Percentiles rank a stretch among this genome's conserved stretches.
These are phyloP conservation scores for Serripes groenlandicus DNA, from an alignment of 2,888 invertebrate genomes.

Conservation along the genomic window DNA sequence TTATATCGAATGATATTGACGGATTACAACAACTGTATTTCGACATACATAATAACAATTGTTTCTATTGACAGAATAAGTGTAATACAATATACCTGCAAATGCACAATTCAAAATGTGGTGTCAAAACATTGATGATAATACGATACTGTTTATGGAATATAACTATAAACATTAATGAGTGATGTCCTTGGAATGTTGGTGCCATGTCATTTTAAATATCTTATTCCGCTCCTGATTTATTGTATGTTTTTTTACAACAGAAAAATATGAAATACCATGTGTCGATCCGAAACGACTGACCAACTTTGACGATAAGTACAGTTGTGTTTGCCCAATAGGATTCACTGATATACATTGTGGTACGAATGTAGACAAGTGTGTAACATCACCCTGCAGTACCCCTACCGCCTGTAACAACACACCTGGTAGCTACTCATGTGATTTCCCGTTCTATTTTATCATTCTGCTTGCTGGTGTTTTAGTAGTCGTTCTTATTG, in stretches of 20 bases:
- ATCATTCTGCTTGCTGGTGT: no score
- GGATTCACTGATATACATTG: constrained; percentile 1
- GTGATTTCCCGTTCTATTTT: not conserved
- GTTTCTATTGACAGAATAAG: no score
- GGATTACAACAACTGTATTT: no score
- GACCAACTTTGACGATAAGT: constrained; percentile 14
- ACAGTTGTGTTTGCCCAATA: constrained; percentile 3
- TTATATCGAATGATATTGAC: no score
- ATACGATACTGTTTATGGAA: not conserved
- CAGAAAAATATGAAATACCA: not conserved
- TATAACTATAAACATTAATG: no score
- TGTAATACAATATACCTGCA: no score
- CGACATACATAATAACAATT: no score
- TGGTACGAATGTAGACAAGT: constrained; percentile 7
- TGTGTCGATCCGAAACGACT: not conserved
- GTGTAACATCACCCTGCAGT: not conserved
- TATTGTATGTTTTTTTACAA: not conserved
- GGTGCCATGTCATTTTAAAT: no score
- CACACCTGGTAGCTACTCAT: not conserved
- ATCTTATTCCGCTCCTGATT: not conserved
- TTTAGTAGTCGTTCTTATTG: no score
- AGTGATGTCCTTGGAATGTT: no score
- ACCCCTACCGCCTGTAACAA: not conserved
- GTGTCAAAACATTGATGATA: not conserved
- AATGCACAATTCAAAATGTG: no score